Base-by-base conservation (phyloP, 2,888 invertebrate species). In the Tolmerus cingulatus region DNA sequence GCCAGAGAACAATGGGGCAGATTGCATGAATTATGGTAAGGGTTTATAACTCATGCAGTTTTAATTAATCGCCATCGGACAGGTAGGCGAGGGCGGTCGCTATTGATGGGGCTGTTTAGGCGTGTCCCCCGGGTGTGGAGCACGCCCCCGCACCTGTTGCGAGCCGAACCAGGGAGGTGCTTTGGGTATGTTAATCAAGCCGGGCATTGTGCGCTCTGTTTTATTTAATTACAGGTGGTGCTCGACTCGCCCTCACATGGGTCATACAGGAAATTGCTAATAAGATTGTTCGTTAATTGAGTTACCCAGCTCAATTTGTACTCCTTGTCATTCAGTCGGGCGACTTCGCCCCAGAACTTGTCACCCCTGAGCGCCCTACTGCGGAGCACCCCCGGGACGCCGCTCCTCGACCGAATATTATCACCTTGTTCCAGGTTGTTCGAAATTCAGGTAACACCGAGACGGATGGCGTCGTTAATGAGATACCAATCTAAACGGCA, bases 401-500 rank as follows among this genome's bases (percentile, higher is more conserved):
- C n/a, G 16, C 34, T 55, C 55, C 55, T 55, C 43, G 51, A 1
- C 46, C 55, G 55, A 81, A 66, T 84, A 84, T 84, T 84, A 84
- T 84, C 84, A 84, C 84, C 84, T 84, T 84, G 84, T 84, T 66
- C 19, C 74, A 84, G 74, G 66, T 84, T 66, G 84, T 84, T 84
- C 74, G n/a, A 74, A 84, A 84, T 84, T 84, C 84, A 84, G 84
- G 74, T 66, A 84, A 84, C 84, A 84, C 40, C 74, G 66, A 74
- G 84, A 84, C 84, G 84, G 84, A 84, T 84, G 84, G 84, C 27
- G 23, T 84, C 84, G 66, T 84, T 84, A 84, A 84, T 84, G 84
- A 84, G 84, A 84, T 84, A 57, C 84, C 84, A 84, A 84, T 84
- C 84, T 84, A 74, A 84, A 74, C 84, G 84, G 74, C 84, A 84